A percentile compares a stretch with the other conserved stretches of the same genome.
phyloP scores from a whole-genome alignment of 2,113 vertebrate species.

The Tichodroma muraria region DNA sequence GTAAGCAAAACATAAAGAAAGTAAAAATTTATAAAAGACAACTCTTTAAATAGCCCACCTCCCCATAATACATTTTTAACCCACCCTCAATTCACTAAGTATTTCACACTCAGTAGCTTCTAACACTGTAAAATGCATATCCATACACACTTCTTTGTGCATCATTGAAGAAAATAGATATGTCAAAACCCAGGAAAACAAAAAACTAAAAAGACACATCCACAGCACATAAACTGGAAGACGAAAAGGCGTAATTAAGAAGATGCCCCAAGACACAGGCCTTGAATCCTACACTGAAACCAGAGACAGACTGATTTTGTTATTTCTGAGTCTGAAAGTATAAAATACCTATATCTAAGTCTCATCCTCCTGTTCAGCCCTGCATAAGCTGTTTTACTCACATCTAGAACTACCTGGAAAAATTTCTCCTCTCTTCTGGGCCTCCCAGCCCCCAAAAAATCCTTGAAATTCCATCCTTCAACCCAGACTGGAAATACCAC shows the following conservation, averaged over 20 bases:
- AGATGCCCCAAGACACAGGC: neutral
- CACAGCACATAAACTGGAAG: neutral
- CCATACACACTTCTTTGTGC: neutral
- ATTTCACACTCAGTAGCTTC: neutral
- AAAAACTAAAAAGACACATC: neutral
- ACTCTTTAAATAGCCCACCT: neutral
- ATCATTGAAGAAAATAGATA: neutral
- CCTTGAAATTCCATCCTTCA: slow-evolving; percentile 24
- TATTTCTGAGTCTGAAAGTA: neutral
- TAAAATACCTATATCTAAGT: neutral
- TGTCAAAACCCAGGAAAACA: neutral
- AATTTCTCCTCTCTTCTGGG: neutral
- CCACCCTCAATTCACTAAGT: neutral
- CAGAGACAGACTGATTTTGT: neutral
- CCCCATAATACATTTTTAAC: neutral
- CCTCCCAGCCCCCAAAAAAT: neutral
- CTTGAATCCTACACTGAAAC: neutral
- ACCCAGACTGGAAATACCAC: neutral
- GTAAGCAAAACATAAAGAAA: neutral
- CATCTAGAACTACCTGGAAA: neutral
- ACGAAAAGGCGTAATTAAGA: neutral
- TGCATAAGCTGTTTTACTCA: neutral
- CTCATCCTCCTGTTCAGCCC: neutral
- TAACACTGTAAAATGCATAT: neutral
- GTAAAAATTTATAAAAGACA: neutral